A percentile compares a stretch with the other conserved stretches of the same genome.
These are phyloP conservation scores for Seladonia tumulorum DNA, from an alignment of 2,888 invertebrate genomes.

Conservation along the genomic window DNA sequence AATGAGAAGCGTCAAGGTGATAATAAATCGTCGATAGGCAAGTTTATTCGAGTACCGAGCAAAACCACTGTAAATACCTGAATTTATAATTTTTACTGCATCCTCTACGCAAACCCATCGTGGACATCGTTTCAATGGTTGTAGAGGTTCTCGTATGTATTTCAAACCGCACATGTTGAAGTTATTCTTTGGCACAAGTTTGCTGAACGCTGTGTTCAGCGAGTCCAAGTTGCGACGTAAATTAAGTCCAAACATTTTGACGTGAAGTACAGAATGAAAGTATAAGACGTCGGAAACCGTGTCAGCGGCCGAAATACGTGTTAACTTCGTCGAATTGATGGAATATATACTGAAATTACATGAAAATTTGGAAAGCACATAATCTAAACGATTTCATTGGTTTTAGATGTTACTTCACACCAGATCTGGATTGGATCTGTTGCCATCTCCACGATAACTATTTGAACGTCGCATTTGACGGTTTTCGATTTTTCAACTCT, in stretches of 20 bases:
- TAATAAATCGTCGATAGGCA: neutral
- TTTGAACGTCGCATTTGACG: slow-evolving; percentile 64
- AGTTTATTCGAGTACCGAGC: too few species aligned
- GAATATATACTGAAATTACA: slow-evolving; percentile 46
- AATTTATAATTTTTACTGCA: slow-evolving; percentile 78
- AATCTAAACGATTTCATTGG: slow-evolving; percentile 64
- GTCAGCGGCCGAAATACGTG: neutral
- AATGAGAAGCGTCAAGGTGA: neutral
- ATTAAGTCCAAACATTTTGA: slow-evolving; percentile 52
- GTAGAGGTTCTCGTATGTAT: slow-evolving; percentile 73
- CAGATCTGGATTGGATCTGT: slow-evolving; percentile 44
- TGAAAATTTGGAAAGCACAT: slow-evolving; percentile 68
- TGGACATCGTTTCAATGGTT: slow-evolving; percentile 78
- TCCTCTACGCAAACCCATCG: slow-evolving; percentile 81
- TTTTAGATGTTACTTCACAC: slow-evolving; percentile 53
- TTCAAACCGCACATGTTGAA: slow-evolving; percentile 63
- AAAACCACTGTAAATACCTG: slow-evolving; percentile 68
- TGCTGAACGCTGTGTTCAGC: slow-evolving; percentile 42
- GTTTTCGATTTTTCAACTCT: slow-evolving; percentile 62
- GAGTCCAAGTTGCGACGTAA: slow-evolving; percentile 71
- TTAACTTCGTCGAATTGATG: neutral
- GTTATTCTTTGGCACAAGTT: slow-evolving; percentile 53
- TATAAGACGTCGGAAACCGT: neutral
- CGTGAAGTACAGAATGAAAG: neutral
- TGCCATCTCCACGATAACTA: slow-evolving; percentile 62